Conservation (phyloP, 2,888 invertebrate species). For the Sturmia bella region DNA sequence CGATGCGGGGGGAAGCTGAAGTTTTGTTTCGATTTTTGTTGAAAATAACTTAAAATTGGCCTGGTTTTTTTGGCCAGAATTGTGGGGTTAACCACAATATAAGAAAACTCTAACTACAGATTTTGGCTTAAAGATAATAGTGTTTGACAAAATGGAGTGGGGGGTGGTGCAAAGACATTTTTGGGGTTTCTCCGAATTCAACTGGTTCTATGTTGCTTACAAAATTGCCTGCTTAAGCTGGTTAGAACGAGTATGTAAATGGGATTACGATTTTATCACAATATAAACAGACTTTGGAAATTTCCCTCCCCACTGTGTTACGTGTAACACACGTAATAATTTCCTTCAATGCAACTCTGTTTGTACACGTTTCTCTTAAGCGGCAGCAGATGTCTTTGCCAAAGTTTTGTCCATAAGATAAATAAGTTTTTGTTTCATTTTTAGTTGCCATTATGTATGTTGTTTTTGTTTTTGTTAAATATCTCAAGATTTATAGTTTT, state of each 20-base stretch:
- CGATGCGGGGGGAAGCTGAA: neutral
- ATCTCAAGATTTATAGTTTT: conserved; percentile 69
- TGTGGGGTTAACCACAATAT: conserved; percentile 59
- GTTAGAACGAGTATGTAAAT: conserved; percentile 77
- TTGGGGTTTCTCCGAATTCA: conserved; percentile 22
- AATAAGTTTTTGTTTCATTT: conserved; percentile 75
- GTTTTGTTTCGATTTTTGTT: conserved; percentile 1
- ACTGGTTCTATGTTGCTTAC: conserved; percentile 56
- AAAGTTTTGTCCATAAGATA: conserved; percentile 76
- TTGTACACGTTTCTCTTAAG: conserved; percentile 14
- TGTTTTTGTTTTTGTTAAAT: conserved; percentile 22
- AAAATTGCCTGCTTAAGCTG: conserved; percentile 15
- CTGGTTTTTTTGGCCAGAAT: conserved; percentile 32
- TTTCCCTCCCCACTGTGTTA: neutral
- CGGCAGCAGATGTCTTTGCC: conserved; percentile 66
- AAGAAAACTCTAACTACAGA: conserved; percentile 63
- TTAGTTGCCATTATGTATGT: conserved; percentile 64
- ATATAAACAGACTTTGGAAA: conserved; percentile 67
- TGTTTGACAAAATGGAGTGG: neutral
- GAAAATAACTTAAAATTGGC: conserved; percentile 59
- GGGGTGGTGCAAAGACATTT: neutral
- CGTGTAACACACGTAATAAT: too few species aligned
- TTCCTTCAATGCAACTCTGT: conserved; percentile 17
- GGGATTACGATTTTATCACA: conserved; percentile 82
- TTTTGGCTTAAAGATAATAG: conserved; percentile 41